Evolutionary conservation across 2,113 vertebrate genomes (phyloP).

Genomic region (Callipepla squamata): DNA sequence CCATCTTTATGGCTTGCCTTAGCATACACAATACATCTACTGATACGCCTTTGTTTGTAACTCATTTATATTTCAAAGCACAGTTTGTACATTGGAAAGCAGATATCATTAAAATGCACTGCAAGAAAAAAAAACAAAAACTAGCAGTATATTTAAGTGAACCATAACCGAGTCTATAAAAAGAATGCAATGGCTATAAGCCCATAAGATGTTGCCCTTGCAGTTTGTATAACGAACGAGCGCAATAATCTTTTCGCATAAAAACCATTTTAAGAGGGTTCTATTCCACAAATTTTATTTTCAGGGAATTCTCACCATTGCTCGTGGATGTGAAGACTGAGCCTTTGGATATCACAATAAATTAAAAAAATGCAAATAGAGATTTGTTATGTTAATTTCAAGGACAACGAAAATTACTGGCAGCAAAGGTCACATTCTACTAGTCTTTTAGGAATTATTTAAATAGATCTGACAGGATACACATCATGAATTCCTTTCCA

Average conservation of each 20-base stretch:
- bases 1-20: conserved; percentile 28
- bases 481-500: conserved; percentile 30
- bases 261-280: not conserved
- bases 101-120: conserved; percentile 61
- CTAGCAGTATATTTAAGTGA: conserved; percentile 50
- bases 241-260: not conserved
- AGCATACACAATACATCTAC: not conserved
- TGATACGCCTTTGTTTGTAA: conserved; percentile 53
- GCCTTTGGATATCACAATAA: not conserved
- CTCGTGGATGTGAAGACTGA: not conserved
- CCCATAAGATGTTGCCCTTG: conserved; percentile 16
- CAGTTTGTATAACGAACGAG: conserved; percentile 21
- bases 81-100: conserved; percentile 57
- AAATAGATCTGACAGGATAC: conserved; percentile 31
- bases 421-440: conserved; percentile 45
- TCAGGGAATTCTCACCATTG: not conserved
- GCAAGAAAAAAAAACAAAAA: conserved; percentile 21
- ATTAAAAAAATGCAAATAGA: conserved; percentile 31
- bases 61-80: conserved; percentile 72
- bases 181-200: conserved; percentile 50
- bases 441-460: conserved; percentile 50
- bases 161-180: conserved; percentile 28
- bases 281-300: conserved; percentile 16
- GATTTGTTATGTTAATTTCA: conserved; percentile 41
- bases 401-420: conserved; percentile 37